phyloP scores from a whole-genome alignment of 92 coral and sea anemone genomes.

The Epizoanthus stellaris region DNA sequence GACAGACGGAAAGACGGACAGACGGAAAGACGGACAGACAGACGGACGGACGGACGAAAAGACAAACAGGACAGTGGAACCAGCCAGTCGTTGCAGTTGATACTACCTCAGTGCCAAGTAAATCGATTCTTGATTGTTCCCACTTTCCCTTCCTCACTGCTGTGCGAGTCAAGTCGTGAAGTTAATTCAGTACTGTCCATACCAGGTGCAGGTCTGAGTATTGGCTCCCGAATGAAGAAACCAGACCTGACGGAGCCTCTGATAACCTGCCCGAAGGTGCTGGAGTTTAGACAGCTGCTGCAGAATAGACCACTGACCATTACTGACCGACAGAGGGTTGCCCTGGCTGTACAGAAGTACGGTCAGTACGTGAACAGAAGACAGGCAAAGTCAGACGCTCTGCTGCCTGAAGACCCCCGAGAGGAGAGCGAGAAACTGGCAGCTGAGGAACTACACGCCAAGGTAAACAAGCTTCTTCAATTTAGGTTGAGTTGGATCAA shows the following conservation, averaged over 20 bases:
- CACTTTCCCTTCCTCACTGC: no score
- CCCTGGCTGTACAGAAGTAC: slow-evolving; percentile 78
- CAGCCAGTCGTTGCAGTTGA: no score
- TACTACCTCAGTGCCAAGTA: no score
- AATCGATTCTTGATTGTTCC: no score
- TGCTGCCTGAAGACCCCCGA: slow-evolving; percentile 91
- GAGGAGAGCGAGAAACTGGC: slow-evolving; percentile 80
- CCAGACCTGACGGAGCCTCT: slow-evolving; percentile 50
- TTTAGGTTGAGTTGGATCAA: no score
- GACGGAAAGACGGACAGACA: no score
- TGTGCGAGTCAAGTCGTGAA: no score
- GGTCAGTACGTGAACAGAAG: slow-evolving; percentile 81
- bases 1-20: no score
- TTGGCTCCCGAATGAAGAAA: slow-evolving; percentile 71
- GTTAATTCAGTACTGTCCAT: background rate
- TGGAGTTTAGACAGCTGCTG: slow-evolving; percentile 87
- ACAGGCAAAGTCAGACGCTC: slow-evolving; percentile 70
- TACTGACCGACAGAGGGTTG: slow-evolving; percentile 74
- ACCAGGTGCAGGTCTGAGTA: slow-evolving; percentile 80
- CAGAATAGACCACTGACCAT: slow-evolving; percentile 84
- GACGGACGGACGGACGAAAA: no score
- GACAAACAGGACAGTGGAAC: no score
- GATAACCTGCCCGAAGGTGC: slow-evolving; percentile 86
- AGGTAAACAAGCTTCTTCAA: slow-evolving; percentile 45
- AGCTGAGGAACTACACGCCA: slow-evolving; percentile 73